Conservation (phyloP, 1,140 invertebrate genomes). For the Arctopsyche grandis region DNA sequence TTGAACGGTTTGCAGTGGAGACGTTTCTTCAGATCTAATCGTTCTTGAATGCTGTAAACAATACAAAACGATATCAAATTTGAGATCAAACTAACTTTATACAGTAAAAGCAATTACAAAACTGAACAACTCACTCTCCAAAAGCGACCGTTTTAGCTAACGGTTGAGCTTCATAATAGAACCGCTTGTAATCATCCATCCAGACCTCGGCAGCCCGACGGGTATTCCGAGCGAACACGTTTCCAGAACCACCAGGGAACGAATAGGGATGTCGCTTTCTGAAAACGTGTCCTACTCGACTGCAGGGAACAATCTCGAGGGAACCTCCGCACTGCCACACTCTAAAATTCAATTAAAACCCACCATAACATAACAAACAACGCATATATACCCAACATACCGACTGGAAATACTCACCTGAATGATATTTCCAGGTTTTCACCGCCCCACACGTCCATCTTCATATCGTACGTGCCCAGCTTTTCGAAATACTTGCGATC, state of each 20-base stretch:
- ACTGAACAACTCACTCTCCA: conserved; percentile 78
- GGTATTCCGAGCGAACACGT: conserved; percentile 90
- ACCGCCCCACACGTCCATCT: conserved; percentile 94
- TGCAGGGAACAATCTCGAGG: conserved; percentile 94
- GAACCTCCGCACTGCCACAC: conserved; percentile 98
- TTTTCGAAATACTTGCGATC: conserved; percentile 91
- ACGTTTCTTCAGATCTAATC: conserved; percentile 81
- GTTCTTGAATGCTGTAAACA: conserved; percentile 81
- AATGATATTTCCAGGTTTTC: conserved; percentile 71
- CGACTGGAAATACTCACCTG: conserved; percentile 56
- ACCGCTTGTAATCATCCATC: conserved; percentile 96
- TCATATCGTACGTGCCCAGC: conserved; percentile 96
- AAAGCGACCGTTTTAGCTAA: conserved; percentile 86
- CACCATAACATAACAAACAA: neutral
- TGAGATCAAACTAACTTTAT: too few species aligned
- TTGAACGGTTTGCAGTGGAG: conserved; percentile 94
- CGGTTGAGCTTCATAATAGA: conserved; percentile 89
- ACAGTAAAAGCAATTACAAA: neutral
- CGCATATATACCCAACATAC: neutral
- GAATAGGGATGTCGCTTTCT: conserved; percentile 95
- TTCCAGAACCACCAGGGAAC: conserved; percentile 92
- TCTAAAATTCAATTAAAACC: conserved; percentile 70
- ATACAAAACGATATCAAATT: too few species aligned
- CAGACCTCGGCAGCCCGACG: conserved; percentile 92
- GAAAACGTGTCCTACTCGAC: conserved; percentile 89